phyloP scores from a whole-genome alignment of 2,888 invertebrate genomes.

The Homarus gammarus region DNA sequence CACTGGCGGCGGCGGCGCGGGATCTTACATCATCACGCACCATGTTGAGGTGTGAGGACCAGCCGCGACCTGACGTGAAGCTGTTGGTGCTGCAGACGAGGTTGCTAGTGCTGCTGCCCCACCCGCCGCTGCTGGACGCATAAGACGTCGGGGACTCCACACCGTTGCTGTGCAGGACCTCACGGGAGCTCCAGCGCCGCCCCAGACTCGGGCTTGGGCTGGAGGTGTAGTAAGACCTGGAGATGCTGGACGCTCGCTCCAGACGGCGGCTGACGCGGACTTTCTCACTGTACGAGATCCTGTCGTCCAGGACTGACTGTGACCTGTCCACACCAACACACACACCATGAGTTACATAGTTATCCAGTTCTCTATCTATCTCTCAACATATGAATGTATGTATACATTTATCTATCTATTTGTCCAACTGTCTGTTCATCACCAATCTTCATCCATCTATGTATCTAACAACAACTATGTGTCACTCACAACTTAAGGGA shows the following conservation, averaged over 20 bases:
- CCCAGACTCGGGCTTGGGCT: slow-evolving; percentile 38
- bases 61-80: slow-evolving; percentile 44
- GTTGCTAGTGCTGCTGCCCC: slow-evolving; percentile 59
- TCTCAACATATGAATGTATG: too few relatives aligned
- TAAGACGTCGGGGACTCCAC: slow-evolving; percentile 65
- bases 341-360: too few relatives aligned
- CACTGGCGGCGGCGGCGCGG: slow-evolving; percentile 12
- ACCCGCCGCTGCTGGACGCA: slow-evolving; percentile 62
- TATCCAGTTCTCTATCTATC: too few relatives aligned
- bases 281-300: slow-evolving; percentile 40
- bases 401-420: too few relatives aligned
- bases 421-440: too few relatives aligned
- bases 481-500: too few relatives aligned
- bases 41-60: slow-evolving; percentile 70
- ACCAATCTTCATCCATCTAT: too few relatives aligned
- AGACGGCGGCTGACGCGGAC: slow-evolving; percentile 49
- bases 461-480: too few relatives aligned
- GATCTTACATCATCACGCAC: slow-evolving; percentile 70
- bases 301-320: slow-evolving; percentile 65
- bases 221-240: slow-evolving; percentile 9
- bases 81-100: slow-evolving; percentile 1
- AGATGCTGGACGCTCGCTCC: slow-evolving; percentile 70
- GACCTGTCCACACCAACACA: too few relatives aligned
- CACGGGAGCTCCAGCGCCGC: slow-evolving; percentile 69
- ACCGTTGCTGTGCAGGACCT: slow-evolving; percentile 64